A percentile compares a stretch with the other conserved stretches of the same genome.
Evolutionary conservation across 2,797 vertebrate genomes (phyloP).

Genomic region (Tachyglossus aculeatus): DNA sequence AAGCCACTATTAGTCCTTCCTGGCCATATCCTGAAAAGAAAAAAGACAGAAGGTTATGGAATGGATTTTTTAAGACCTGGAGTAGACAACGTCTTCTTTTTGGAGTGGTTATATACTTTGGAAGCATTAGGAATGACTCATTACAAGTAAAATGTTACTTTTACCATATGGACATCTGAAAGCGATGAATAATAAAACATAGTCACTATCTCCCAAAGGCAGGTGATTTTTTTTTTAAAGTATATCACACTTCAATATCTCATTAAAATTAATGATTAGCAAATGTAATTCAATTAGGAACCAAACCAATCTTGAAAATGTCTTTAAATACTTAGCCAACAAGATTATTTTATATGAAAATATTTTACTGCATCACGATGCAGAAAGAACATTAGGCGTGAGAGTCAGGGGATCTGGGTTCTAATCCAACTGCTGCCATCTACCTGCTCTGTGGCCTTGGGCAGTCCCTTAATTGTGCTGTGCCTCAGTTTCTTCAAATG

Average conservation of each 20-base stretch:
- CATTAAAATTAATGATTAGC: constrained; percentile 14
- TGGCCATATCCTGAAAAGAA: neutral
- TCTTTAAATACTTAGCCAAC: too few species aligned
- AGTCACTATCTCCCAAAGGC: neutral
- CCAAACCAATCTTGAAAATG: neutral
- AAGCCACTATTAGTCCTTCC: too few species aligned
- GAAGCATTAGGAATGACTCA: neutral
- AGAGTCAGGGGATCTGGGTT: too few species aligned
- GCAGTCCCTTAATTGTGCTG: too few species aligned
- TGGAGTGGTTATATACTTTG: neutral
- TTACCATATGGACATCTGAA: neutral
- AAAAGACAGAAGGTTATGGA: neutral
- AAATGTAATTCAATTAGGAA: constrained; percentile 4
- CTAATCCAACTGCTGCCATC: too few species aligned
- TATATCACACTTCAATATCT: neutral
- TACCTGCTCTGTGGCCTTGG: too few species aligned
- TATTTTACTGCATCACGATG: too few species aligned
- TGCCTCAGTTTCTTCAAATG: too few species aligned
- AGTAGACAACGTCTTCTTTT: neutral
- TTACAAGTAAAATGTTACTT: neutral
- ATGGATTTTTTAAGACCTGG: neutral
- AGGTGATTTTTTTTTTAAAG: neutral
- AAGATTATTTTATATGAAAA: too few species aligned
- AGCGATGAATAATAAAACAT: neutral
- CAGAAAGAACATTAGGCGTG: too few species aligned